Evolutionary conservation across 2,888 invertebrate genomes (phyloP).

Genomic region (Andrena haemorrhoa): DNA sequence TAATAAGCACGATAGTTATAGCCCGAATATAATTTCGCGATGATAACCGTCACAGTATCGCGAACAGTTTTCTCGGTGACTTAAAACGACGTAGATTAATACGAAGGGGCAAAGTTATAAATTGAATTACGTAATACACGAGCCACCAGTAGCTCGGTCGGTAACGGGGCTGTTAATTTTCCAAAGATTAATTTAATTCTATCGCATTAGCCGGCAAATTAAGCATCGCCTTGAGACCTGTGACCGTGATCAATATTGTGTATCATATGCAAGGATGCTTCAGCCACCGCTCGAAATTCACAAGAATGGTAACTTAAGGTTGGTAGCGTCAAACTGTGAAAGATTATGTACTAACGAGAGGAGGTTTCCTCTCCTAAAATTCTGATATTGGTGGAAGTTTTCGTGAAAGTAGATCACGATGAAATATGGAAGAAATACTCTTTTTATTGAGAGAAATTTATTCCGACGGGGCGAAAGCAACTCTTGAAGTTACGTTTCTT

Average conservation of each 20-base stretch:
- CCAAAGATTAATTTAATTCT: slow-evolving; percentile 35
- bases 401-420: too few species aligned
- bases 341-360: neutral
- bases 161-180: slow-evolving; percentile 19
- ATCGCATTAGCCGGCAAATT: slow-evolving; percentile 29
- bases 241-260: slow-evolving; percentile 11
- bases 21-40: neutral
- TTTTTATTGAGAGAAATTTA: neutral
- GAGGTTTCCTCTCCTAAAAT: too few species aligned
- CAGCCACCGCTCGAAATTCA: neutral
- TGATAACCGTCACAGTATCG: neutral
- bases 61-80: neutral
- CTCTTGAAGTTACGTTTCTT: too few species aligned
- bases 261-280: neutral
- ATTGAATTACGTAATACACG: slow-evolving; percentile 24
- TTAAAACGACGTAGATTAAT: slow-evolving; percentile 13
- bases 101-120: slow-evolving; percentile 24
- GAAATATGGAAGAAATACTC: too few species aligned
- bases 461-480: neutral
- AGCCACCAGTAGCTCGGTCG: slow-evolving; percentile 9
- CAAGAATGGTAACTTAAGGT: neutral
- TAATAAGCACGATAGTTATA: slow-evolving; percentile 2
- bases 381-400: too few species aligned
- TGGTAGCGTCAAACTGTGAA: neutral
- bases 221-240: slow-evolving; percentile 13